A percentile compares a stretch with the other conserved stretches of the same genome.
Conservation (phyloP, 2,888 invertebrate species). For the Idaea straminata region DNA sequence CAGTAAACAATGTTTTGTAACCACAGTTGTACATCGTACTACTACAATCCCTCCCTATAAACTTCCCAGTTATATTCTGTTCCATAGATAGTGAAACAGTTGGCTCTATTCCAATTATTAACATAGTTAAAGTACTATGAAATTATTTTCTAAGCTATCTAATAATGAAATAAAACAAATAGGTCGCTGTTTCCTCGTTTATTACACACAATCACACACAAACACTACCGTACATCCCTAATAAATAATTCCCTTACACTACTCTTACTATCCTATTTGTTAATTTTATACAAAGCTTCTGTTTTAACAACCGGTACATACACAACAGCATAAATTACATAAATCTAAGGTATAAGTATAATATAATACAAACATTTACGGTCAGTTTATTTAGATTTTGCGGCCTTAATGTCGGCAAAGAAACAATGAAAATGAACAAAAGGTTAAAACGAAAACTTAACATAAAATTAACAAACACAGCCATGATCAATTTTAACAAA, state of each 20-base stretch:
- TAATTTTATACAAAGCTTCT: slow-evolving; percentile 78
- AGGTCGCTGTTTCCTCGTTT: slow-evolving; percentile 41
- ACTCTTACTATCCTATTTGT: slow-evolving; percentile 70
- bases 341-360: slow-evolving; percentile 34
- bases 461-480: slow-evolving; percentile 80
- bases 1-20: slow-evolving; percentile 49
- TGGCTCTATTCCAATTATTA: slow-evolving; percentile 58
- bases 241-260: slow-evolving; percentile 41
- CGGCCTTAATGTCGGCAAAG: slow-evolving; percentile 73
- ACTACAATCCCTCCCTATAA: slow-evolving; percentile 15
- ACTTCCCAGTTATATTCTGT: slow-evolving; percentile 40
- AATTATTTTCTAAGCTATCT: slow-evolving; percentile 26
- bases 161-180: slow-evolving; percentile 34
- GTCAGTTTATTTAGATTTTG: slow-evolving; percentile 27
- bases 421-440: slow-evolving; percentile 55
- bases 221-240: slow-evolving; percentile 61
- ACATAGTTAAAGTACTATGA: slow-evolving; percentile 27
- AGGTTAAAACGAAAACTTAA: slow-evolving; percentile 77
- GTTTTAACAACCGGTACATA: slow-evolving; percentile 75
- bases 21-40: slow-evolving; percentile 31
- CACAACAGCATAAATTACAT: slow-evolving; percentile 34
- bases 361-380: slow-evolving; percentile 32
- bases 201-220: slow-evolving; percentile 65
- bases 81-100: slow-evolving; percentile 53
- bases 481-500: slow-evolving; percentile 56